A percentile compares a stretch with the other conserved stretches of the same genome.
phyloP scores from a whole-genome alignment of 2,113 vertebrate species.

The Cyphomyrus discorhynchus region DNA sequence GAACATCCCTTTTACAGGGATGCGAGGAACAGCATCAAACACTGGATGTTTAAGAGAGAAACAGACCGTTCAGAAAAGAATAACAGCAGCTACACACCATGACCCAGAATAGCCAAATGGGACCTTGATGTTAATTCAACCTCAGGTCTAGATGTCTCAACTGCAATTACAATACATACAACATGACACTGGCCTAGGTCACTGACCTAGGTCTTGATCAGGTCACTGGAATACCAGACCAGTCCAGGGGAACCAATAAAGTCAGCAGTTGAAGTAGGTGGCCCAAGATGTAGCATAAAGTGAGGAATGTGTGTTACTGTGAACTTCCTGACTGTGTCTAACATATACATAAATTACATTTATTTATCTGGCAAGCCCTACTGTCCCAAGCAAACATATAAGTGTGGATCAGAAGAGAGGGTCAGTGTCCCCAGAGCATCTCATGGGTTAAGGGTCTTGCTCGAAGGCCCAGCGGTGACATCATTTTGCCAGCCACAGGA shows the following conservation, averaged over 20 bases:
- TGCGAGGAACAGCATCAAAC: background rate
- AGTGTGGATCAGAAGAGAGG: background rate
- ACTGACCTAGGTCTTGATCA: background rate
- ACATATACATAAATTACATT: background rate
- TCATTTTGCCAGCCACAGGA: background rate
- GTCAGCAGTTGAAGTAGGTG: background rate
- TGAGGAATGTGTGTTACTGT: background rate
- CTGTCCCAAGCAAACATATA: background rate
- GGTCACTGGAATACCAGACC: background rate
- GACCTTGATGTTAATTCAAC: background rate
- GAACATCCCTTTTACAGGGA: background rate
- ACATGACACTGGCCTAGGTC: background rate
- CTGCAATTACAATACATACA: background rate
- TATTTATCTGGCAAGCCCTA: background rate
- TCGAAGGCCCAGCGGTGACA: background rate
- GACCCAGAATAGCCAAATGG: background rate
- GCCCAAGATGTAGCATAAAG: background rate
- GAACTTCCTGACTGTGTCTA: background rate
- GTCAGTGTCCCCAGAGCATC: background rate
- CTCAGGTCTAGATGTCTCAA: background rate
- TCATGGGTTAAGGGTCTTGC: background rate
- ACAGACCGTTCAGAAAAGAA: background rate
- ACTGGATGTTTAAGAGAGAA: background rate
- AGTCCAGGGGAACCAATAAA: background rate
- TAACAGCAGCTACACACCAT: background rate